Evolutionary conservation across 2,888 invertebrate species (phyloP), one percentile per base, ranked within the genome.

Genomic region (Argyresthia albistria): DNA sequence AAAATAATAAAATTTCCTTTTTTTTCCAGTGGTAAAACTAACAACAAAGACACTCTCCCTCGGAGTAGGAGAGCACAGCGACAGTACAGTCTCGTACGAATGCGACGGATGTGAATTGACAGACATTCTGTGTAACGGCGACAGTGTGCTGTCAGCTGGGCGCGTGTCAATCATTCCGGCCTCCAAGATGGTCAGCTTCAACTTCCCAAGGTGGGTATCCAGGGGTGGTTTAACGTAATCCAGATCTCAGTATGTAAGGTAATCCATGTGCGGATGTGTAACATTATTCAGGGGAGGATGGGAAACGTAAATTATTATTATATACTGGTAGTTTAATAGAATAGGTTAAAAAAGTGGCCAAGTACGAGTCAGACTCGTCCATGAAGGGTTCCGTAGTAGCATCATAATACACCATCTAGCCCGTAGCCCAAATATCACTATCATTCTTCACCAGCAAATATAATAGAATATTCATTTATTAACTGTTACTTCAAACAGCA

Each of bases 51-150:
- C 56, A 1, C 47, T 48, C 0, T 57, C 70, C 0, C 56, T 64
- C 8, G 56, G 60, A 0, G 59, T 63, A 3, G 75, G 73, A 0
- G 55, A 59, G 0, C 67, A 70, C 25, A 64, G 69, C 25, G 75
- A 77, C 54, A 58, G 59, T 1, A 67, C 62, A 0, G 42, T 70
- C 0, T 55, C 55, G 6, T 82, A 67, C 56, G 47, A 54, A 0
- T 80, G 80, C 50, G 55, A 54, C 0, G 62, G 58, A 0, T 81
- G 82, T 51, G 58, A 61, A 0, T 54, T 78, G 1, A 57, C 55
- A 0, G 78, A 81, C 53, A 64, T 82, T 0, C 42, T 73, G 7
- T 82, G 81, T 43, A 69, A 70, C 52, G 81, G 80, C 0, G 67
- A 67, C 51, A 74, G 69, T 43, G 67, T 68, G 0, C 46, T 73